Base-by-base conservation (phyloP, 2,888 invertebrate species). In the Conus canariensis region DNA sequence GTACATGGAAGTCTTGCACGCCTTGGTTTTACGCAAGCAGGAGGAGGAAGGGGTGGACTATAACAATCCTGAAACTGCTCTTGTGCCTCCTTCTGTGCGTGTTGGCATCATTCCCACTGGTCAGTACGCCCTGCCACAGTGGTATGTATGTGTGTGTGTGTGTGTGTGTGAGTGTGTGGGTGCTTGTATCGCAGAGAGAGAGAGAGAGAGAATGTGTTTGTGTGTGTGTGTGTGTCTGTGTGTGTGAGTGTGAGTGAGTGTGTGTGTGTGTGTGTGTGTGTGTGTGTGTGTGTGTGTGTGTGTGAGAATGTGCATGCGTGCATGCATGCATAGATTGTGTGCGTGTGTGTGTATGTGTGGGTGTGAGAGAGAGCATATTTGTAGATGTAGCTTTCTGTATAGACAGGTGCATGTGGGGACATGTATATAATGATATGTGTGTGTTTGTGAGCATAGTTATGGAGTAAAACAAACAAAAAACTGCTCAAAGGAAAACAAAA, bases 41-140 rank as follows among this genome's bases (percentile, higher is more conserved):
- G 90, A 90, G 45, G 93, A 94, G 56, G 91, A 92, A 22, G 92
- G 93, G 1, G 90, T 94, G 5, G 92, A 95, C 88, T 91, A 90
- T 64, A 90, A 94, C 64, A 92, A 94, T 67, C 93, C 93, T 0
- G 93, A 94, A 19, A 91, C 93, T 1, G 92, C 92, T 22, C 92
- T 95, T 5, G 64, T 89, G 14, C 92, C 93, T 25, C 92, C 93
- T 7, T 90, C 92, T 19, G 92, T 94, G 56, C 93, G 94, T 1
- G 92, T 95, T 12, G 95, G 95, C 19, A 94, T 95, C 16, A 93
- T 95, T 70, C 95, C 95, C 19, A 93, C 94, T 91, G 95, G 93
- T 93, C 80, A 86, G 86, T n/a, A 10, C 12, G 70, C 64, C 64
- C 16, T 64, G 16, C 64, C 64, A 64, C 16, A 5, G 14, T 8